Conservation (phyloP, 2,797 vertebrate genomes). For the Mergus octosetaceus region DNA sequence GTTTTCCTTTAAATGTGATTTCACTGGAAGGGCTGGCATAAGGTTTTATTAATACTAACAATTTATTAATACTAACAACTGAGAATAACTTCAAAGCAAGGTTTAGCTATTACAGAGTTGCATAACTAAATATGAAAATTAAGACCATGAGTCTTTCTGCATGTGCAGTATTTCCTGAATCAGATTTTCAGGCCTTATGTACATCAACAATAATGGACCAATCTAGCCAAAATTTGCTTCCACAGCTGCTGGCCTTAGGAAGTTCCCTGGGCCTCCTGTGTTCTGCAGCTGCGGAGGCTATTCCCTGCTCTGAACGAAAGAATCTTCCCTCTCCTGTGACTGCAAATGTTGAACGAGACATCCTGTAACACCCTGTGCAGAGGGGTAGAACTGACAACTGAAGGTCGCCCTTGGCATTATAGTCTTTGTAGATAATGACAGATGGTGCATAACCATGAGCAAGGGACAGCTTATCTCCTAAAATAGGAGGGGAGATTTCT, state of each 20-base stretch:
- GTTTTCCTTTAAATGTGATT: background rate
- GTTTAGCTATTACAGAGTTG: background rate
- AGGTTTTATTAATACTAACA: background rate
- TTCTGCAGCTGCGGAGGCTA: conserved; percentile 65
- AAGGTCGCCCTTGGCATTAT: conserved; percentile 37
- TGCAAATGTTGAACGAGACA: conserved; percentile 54
- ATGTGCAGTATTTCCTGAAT: background rate
- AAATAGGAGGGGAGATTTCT: background rate
- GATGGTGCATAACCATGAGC: background rate
- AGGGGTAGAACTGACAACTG: conserved; percentile 26
- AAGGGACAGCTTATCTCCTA: background rate
- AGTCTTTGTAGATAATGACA: background rate
- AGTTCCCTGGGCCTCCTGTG: conserved; percentile 53
- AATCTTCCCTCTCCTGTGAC: conserved; percentile 50
- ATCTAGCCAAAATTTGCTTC: conserved; percentile 61
- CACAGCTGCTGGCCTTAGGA: conserved; percentile 65
- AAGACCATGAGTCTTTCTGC: background rate
- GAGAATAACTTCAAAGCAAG: background rate
- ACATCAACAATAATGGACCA: conserved; percentile 30
- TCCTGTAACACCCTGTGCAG: conserved; percentile 36
- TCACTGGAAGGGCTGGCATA: background rate
- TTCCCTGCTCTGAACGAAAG: conserved; percentile 32
- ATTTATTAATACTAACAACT: background rate
- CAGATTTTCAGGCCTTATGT: conserved; percentile 27
- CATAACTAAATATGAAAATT: conserved; percentile 15